Evolutionary conservation across 2,797 vertebrate genomes (phyloP).

Genomic region (Melopsittacus undulatus): DNA sequence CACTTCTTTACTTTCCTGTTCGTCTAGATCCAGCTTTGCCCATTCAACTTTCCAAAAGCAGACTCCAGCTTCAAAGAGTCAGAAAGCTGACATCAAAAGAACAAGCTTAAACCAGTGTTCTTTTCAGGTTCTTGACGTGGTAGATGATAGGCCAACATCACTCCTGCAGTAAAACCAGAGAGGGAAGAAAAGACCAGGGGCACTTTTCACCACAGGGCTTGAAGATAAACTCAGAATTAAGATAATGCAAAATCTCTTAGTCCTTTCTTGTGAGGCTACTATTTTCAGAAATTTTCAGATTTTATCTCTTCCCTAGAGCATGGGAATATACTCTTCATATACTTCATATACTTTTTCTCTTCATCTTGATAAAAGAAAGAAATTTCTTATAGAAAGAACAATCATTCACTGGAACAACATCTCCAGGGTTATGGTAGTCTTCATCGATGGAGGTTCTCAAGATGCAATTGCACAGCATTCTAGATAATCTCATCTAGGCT

Average conservation of each 20-base stretch:
- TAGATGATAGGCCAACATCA: background rate
- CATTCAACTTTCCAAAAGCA: background rate
- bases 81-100: background rate
- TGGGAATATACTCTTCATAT: background rate
- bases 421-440: background rate
- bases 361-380: background rate
- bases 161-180: background rate
- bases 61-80: background rate
- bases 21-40: background rate
- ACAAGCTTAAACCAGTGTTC: background rate
- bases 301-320: background rate
- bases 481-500: background rate
- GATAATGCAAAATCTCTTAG: background rate
- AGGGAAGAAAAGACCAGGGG: background rate
- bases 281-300: background rate
- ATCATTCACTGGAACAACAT: background rate
- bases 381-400: background rate
- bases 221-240: background rate
- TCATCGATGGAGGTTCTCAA: background rate
- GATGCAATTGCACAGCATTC: background rate
- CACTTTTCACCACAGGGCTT: background rate
- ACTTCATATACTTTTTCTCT: background rate
- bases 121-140: background rate
- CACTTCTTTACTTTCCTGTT: background rate
- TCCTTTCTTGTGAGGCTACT: background rate